A percentile compares a stretch with the other conserved stretches of the same genome.
Conservation (phyloP, 2,113 vertebrate genomes). For the Machaerirhynchus nigripectus region DNA sequence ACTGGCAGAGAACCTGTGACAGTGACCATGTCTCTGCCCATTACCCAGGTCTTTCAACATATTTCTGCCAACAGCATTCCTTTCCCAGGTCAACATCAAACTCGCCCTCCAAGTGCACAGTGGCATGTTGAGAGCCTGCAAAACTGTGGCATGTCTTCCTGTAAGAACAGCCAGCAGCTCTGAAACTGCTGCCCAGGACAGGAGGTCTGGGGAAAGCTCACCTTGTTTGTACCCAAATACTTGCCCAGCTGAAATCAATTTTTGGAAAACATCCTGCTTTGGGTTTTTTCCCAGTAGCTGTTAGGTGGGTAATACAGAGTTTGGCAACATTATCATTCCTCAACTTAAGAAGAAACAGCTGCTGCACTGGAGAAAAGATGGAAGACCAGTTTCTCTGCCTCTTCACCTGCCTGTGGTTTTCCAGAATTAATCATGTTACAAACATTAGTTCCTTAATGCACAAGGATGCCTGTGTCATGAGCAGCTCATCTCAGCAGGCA, state of each 20-base stretch:
- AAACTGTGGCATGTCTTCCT: fast-evolving
- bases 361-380: background rate
- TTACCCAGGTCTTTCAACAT: background rate
- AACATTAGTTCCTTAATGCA: background rate
- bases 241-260: background rate
- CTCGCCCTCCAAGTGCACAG: fast-evolving
- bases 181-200: background rate
- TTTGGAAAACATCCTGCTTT: background rate
- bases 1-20: background rate
- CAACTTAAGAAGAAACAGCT: background rate
- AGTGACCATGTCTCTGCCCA: background rate
- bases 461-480: background rate
- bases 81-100: background rate
- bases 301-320: background rate
- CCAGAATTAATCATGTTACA: background rate
- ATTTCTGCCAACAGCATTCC: background rate
- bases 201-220: background rate
- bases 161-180: background rate
- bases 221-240: background rate
- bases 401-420: background rate
- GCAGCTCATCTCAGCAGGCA: background rate
- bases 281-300: background rate
- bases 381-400: background rate
- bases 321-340: background rate
- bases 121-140: background rate